Conservation (phyloP, 2,888 invertebrate species). For the Lutraria lutraria region DNA sequence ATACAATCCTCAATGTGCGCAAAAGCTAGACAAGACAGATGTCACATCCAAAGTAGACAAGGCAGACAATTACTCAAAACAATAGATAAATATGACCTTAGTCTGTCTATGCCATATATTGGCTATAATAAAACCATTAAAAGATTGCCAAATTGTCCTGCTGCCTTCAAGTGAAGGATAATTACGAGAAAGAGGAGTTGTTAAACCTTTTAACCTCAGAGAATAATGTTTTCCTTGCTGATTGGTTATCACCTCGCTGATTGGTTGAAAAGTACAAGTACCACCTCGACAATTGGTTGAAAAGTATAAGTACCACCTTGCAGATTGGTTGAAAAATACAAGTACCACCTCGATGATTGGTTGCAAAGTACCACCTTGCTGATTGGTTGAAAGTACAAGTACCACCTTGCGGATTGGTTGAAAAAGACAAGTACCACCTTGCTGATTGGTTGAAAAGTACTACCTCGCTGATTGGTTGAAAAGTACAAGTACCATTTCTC, state of each 20-base stretch:
- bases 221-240: background rate
- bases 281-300: too few species aligned
- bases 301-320: too few species aligned
- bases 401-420: too few species aligned
- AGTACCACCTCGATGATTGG: too few species aligned
- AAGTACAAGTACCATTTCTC: too few species aligned
- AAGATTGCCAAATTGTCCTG: background rate
- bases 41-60: background rate
- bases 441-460: background rate
- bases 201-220: background rate
- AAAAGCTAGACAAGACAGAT: background rate
- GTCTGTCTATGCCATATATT: background rate
- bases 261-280: background rate
- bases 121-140: background rate
- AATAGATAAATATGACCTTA: conserved; percentile 16
- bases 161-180: background rate
- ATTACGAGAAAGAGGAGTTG: background rate
- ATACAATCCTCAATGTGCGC: background rate
- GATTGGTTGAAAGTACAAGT: too few species aligned
- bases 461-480: background rate
- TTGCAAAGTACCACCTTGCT: too few species aligned
- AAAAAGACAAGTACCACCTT: too few species aligned
- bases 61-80: background rate
- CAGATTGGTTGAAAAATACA: too few species aligned
- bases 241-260: background rate